These are phyloP conservation scores for Toxotes lorentzi DNA, from an alignment of 2,797 vertebrate genomes.

Conservation along the genomic window DNA sequence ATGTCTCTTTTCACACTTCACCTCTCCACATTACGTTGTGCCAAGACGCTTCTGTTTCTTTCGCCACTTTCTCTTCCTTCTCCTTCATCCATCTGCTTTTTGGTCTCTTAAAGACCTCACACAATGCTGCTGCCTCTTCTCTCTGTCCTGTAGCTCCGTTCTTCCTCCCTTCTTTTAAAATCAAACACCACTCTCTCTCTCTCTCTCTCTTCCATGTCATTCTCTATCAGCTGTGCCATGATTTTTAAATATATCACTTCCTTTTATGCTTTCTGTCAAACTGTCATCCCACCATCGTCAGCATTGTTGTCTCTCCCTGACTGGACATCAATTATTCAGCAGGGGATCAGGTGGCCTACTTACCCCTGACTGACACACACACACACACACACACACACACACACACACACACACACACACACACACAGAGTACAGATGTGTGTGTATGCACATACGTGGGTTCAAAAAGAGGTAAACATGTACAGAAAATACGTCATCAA, in stretches of 20 bases:
- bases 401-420: slow-evolving; percentile 9
- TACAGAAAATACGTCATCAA: neutral
- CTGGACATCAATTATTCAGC: slow-evolving; percentile 72
- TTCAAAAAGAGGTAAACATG: slow-evolving; percentile 19
- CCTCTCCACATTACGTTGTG: neutral
- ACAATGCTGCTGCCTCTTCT: neutral
- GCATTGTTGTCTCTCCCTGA: slow-evolving; percentile 24
- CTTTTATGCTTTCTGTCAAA: slow-evolving; percentile 13
- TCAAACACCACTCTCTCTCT: neutral
- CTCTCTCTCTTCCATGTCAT: neutral
- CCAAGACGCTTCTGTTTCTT: neutral
- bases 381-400: slow-evolving; percentile 23
- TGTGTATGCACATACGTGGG: neutral
- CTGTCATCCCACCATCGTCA: slow-evolving; percentile 27
- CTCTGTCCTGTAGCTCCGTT: neutral
- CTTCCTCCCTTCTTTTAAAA: neutral
- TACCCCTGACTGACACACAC: slow-evolving; percentile 43
- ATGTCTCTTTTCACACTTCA: neutral
- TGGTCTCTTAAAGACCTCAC: neutral
- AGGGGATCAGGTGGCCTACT: slow-evolving; percentile 71
- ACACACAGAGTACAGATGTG: neutral
- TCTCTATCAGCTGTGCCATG: neutral
- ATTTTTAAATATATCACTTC: neutral
- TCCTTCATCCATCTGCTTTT: neutral
- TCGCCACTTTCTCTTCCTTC: no score